A percentile compares a stretch with the other conserved stretches of the same genome.
Conservation (phyloP, 2,797 vertebrate genomes). For the Siniperca undulata region DNA sequence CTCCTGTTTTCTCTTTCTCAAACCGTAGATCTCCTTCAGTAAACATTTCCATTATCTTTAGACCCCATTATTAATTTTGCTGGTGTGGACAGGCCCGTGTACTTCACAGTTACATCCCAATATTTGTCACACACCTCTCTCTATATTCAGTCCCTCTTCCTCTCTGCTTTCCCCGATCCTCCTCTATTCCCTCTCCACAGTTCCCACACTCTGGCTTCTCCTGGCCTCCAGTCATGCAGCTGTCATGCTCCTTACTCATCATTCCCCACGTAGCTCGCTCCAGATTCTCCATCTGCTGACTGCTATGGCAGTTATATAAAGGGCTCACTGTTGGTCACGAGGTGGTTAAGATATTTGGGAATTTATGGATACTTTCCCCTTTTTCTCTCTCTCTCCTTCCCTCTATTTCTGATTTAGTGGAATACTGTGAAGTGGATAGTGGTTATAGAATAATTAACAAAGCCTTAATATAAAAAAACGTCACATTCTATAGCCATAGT, state of each 20-base stretch:
- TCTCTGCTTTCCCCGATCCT: constrained; percentile 10
- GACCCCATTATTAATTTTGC: not conserved
- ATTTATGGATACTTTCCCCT: constrained; percentile 24
- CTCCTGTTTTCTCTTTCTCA: constrained; percentile 11
- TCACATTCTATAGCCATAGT: not conserved
- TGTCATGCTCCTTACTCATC: constrained; percentile 67
- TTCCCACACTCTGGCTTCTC: constrained; percentile 54
- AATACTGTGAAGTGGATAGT: not conserved
- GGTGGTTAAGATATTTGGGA: constrained; percentile 49
- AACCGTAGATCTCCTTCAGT: not conserved
- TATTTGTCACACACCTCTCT: constrained; percentile 12
- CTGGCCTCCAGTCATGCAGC: constrained; percentile 53
- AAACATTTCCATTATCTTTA: not conserved
- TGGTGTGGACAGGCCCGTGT: not conserved
- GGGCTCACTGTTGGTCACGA: constrained; percentile 58
- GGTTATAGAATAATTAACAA: not conserved
- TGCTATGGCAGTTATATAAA: constrained; percentile 49
- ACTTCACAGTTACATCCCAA: not conserved
- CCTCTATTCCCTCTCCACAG: not conserved
- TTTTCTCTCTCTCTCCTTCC: not conserved
- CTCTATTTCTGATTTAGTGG: not conserved
- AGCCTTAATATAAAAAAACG: not conserved
- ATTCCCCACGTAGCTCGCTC: constrained; percentile 39
- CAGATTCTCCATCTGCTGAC: constrained; percentile 60
- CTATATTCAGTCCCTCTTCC: not conserved